Evolutionary conservation across 2,113 vertebrate species (phyloP), one percentile per base, ranked within the genome.

Genomic region (Hemiprocne comata): DNA sequence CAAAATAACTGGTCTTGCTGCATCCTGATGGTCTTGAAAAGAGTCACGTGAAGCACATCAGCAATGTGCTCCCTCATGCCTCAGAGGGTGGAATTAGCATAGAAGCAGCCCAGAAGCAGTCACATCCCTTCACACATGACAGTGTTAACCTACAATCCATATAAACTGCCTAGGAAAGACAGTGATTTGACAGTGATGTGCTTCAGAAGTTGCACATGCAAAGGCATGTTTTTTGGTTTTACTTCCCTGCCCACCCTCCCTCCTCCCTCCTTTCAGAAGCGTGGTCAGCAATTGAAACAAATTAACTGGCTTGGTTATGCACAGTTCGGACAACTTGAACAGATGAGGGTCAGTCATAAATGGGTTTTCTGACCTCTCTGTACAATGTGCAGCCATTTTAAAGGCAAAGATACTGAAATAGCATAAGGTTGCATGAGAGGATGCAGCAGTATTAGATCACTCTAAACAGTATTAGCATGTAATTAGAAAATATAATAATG

Each of bases 401-500:
- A 83, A 90, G 31, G 71, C 46, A 93, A 96, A 87, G 28, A 76
- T 33, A 84, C 33, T 85, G 81, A 85, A 90, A 82, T 23, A 73
- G 33, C 53, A 55, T 36, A 70, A 91, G 48, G 60, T 40, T 93
- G 42, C 13, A 1, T 67, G 60, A 93, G 34, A 67, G 16, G 60
- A 71, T 86, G 67, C 76, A 94, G 61, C 72, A 76, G 9, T 31
- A 77, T 90, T 83, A 86, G 50, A 77, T 67, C 34, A 80, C 50
- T 33, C 42, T 62, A 66, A 93, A 85, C 31, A 71, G 55, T 61
- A 94, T 86, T 81, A 86, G 20, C 31, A 77, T 64, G 36, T 40
- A 84, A 94, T 86, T 74, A 88, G 72, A 92, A 93, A 93, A 92
- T 54, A 53, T 17, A 85, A 60, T 86, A 95, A 91, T 80, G 75